Conservation (phyloP, 1,140 invertebrate species). For the Orchesella cincta region DNA sequence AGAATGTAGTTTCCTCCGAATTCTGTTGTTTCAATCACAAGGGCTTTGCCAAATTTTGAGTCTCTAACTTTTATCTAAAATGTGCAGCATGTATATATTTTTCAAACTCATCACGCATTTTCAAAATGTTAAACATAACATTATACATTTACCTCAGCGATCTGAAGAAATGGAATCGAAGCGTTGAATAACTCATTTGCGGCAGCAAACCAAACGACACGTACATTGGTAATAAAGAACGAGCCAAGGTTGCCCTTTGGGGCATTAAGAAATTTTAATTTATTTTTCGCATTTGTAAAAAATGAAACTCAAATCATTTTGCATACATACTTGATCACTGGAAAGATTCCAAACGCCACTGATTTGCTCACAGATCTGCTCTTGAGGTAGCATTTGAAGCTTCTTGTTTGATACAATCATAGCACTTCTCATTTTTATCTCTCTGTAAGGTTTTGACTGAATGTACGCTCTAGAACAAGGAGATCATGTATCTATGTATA, state of each 20-base stretch:
- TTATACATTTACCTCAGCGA: slow-evolving; percentile 77
- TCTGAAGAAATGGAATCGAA: slow-evolving; percentile 92
- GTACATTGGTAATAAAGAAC: slow-evolving; percentile 90
- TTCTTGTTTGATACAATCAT: slow-evolving; percentile 86
- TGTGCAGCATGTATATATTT: too few relatives aligned
- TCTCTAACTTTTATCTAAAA: slow-evolving; percentile 85
- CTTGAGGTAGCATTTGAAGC: slow-evolving; percentile 79
- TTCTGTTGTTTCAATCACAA: slow-evolving; percentile 85
- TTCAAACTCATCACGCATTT: too few relatives aligned
- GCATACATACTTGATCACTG: slow-evolving; percentile 70
- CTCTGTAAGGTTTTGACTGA: slow-evolving; percentile 86
- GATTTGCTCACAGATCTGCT: slow-evolving; percentile 77
- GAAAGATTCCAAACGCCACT: slow-evolving; percentile 91
- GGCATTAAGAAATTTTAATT: not conserved
- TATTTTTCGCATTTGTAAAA: too few relatives aligned
- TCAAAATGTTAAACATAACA: too few relatives aligned
- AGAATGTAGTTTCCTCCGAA: slow-evolving; percentile 84
- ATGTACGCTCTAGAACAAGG: slow-evolving; percentile 75
- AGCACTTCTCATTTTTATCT: slow-evolving; percentile 83
- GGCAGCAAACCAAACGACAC: slow-evolving; percentile 98
- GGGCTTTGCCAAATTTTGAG: slow-evolving; percentile 92
- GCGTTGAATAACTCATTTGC: slow-evolving; percentile 96
- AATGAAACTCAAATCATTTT: slow-evolving; percentile 4
- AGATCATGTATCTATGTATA: too few relatives aligned
- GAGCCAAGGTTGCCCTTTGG: slow-evolving; percentile 89